Conservation (phyloP, 2,888 invertebrate genomes). For the Hermaeophaga mercurialis region DNA sequence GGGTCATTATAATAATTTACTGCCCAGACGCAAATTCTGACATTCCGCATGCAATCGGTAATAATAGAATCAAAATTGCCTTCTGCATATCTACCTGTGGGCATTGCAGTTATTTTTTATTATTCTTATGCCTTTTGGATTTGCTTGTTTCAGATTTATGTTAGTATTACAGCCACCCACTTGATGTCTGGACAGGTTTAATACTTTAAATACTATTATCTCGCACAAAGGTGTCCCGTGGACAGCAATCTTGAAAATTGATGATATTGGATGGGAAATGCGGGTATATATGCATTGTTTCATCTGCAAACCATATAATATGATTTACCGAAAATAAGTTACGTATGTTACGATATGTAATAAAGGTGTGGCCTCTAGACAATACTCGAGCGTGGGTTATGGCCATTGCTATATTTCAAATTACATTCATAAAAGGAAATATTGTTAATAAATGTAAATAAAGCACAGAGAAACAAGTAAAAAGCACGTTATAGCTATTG, state of each 20-base stretch:
- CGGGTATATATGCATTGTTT: conserved; percentile 21
- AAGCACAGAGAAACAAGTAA: too few species aligned
- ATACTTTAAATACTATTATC: conserved; percentile 24
- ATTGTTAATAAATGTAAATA: too few species aligned
- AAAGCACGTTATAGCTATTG: too few species aligned
- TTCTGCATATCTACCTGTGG: conserved; percentile 30
- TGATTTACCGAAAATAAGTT: conserved; percentile 5
- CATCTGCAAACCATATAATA: not conserved
- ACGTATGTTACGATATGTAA: not conserved
- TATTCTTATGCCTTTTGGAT: conserved; percentile 16
- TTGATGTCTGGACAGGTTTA: conserved; percentile 23
- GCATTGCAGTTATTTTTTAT: conserved; percentile 17
- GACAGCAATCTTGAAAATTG: conserved; percentile 24
- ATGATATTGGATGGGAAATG: conserved; percentile 19
- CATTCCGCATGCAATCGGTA: conserved; percentile 30
- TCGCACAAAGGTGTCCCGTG: conserved; percentile 24
- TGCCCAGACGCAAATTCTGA: conserved; percentile 24
- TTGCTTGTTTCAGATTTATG: conserved; percentile 20
- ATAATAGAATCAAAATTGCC: conserved; percentile 29
- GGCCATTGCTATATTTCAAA: too few species aligned
- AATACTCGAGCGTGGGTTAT: too few species aligned
- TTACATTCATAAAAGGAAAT: too few species aligned
- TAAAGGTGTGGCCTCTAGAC: conserved; percentile 10
- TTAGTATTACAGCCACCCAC: conserved; percentile 28
- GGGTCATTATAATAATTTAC: conserved; percentile 30